Evolutionary conservation across 2,113 vertebrate genomes (phyloP).

Genomic region (Festucalex cinctus): DNA sequence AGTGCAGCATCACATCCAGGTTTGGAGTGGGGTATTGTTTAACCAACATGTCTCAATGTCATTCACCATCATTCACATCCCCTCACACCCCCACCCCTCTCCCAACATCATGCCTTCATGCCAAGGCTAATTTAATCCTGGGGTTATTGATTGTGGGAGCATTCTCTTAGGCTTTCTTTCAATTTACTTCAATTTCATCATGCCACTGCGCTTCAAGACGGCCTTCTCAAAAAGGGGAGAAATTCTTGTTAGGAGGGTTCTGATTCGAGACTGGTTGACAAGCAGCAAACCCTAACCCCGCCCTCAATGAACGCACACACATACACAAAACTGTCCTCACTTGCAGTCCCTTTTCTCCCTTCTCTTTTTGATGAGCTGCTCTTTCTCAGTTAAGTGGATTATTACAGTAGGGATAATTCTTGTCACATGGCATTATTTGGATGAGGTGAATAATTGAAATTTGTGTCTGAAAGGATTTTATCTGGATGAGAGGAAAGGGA

Average conservation of each 20-base stretch:
- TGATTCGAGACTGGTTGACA: constrained; percentile 67
- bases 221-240: constrained; percentile 66
- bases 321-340: constrained; percentile 39
- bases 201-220: constrained; percentile 63
- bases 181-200: constrained; percentile 74
- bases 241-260: constrained; percentile 67
- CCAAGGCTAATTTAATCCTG: constrained; percentile 73
- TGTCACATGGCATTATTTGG: constrained; percentile 85
- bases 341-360: constrained; percentile 63
- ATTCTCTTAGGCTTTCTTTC: constrained; percentile 73
- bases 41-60: constrained; percentile 72
- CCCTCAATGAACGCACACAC: constrained; percentile 12
- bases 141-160: constrained; percentile 72
- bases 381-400: constrained; percentile 84
- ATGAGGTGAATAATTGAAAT: constrained; percentile 86
- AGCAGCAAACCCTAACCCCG: constrained; percentile 17
- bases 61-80: constrained; percentile 69
- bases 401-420: constrained; percentile 83
- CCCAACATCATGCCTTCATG: constrained; percentile 63
- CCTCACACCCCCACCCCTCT: constrained; percentile 35
- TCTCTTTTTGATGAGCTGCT: constrained; percentile 79
- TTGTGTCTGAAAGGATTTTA: constrained; percentile 84
- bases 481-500: constrained; percentile 78
- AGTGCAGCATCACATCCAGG: constrained; percentile 34
- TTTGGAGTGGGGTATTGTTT: constrained; percentile 56